phyloP scores from a whole-genome alignment of 2,113 vertebrate species.

The Vidua chalybeata region DNA sequence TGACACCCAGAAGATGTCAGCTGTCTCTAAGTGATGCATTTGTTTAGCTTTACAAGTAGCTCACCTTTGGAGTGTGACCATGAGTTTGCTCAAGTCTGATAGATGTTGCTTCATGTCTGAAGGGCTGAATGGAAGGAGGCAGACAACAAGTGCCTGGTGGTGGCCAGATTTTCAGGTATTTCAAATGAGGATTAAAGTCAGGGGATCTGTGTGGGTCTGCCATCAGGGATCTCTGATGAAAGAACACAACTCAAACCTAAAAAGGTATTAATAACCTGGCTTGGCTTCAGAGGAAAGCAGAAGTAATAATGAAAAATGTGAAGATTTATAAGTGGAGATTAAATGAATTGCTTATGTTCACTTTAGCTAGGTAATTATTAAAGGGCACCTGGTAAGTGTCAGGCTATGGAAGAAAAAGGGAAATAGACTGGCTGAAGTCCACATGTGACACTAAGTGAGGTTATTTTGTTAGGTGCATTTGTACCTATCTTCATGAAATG shows the following conservation, averaged over 20 bases:
- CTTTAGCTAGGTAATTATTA: slow-evolving; percentile 2
- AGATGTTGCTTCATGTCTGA: not conserved
- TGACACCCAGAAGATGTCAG: not conserved
- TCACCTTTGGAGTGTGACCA: not conserved
- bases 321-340: not conserved
- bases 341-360: slow-evolving; percentile 10
- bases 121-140: not conserved
- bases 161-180: not conserved
- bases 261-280: not conserved
- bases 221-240: not conserved
- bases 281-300: not conserved
- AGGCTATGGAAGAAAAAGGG: not conserved
- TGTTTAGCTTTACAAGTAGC: not conserved
- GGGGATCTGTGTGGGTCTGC: not conserved
- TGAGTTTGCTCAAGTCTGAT: not conserved
- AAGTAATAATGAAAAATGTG: not conserved
- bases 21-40: not conserved
- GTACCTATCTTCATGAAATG: not conserved
- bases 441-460: not conserved
- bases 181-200: not conserved
- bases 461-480: slow-evolving; percentile 15
- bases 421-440: not conserved
- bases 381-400: slow-evolving; percentile 7
- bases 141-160: not conserved
- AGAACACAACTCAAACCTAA: not conserved